phyloP scores from a whole-genome alignment of 2,888 invertebrate genomes.

The Dynastes maya region DNA sequence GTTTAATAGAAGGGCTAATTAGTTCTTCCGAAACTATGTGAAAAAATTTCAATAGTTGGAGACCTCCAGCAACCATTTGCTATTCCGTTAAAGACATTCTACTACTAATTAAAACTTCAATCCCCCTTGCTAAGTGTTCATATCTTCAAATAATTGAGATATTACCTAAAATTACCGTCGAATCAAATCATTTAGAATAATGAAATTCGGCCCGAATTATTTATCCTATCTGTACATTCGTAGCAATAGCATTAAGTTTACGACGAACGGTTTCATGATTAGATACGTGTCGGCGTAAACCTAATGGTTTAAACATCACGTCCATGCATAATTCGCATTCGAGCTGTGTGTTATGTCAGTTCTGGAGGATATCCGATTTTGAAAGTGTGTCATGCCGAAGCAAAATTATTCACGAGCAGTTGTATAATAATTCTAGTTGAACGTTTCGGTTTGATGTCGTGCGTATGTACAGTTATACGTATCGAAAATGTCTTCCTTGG shows the following conservation, averaged over 20 bases:
- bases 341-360: slow-evolving; percentile 12
- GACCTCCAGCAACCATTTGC: too few species aligned
- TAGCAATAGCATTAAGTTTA: slow-evolving; percentile 14
- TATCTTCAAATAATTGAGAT: too few species aligned
- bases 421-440: slow-evolving; percentile 13
- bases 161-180: not conserved
- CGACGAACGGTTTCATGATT: slow-evolving; percentile 13
- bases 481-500: not conserved
- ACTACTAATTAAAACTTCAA: too few species aligned
- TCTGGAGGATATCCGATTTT: slow-evolving; percentile 38
- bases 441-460: slow-evolving; percentile 1
- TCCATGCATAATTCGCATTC: slow-evolving; percentile 23
- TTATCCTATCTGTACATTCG: slow-evolving; percentile 11
- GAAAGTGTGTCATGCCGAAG: slow-evolving; percentile 24
- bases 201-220: slow-evolving; percentile 12
- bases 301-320: slow-evolving; percentile 33
- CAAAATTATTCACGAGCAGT: slow-evolving; percentile 29
- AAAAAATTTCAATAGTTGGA: too few species aligned
- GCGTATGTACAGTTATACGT: not conserved
- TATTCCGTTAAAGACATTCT: too few species aligned
- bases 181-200: not conserved
- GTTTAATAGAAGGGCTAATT: too few species aligned
- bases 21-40: too few species aligned
- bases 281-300: slow-evolving; percentile 9
- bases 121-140: too few species aligned